Evolutionary conservation across 2,113 vertebrate species (phyloP), one percentile per base, ranked within the genome.

Genomic region (Planiliza haematocheilus): DNA sequence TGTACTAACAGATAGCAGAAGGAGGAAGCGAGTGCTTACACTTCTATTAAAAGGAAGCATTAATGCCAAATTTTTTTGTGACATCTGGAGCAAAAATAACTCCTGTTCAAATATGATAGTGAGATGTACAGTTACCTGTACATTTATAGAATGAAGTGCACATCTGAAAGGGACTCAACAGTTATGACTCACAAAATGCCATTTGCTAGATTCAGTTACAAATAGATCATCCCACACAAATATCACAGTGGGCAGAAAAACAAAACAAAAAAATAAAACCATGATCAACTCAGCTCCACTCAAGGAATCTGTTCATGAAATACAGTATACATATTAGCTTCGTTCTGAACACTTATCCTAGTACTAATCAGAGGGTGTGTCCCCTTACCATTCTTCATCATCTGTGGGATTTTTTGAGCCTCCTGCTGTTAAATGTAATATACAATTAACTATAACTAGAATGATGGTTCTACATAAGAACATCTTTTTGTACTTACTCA

Each of bases 401-500:
- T 43, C 43, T 42, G 7, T n/a, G 7, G 20, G 53, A 10, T 8
- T 52, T 63, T 62, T 21, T 52, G 21, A 36, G 24, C 49, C 36
- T 49, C 12, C 30, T 65, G 38, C n/a, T 75, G 53, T 53, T 53
- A 53, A 61, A 52, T 63, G 38, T 49, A 16, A 70, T 12, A 36
- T 21, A 53, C 5, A 8, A 50, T 57, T 39, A 20, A 49, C 49
- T 46, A n/a, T 18, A 55, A 70, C n/a, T 46, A 58, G 10, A 68
- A 30, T 4, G 16, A 24, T 51, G 30, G 48, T 17, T 10, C 37
- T 20, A 41, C 7, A 2, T 51, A 16, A 24, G 1, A 16, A 8
- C 18, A 37, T n/a, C 24, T 1, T 5, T 45, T 13, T 7, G 24
- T 38, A 67, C 93, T 93, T 91, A 99, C 97, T 95, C 91, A 97